phyloP scores from a whole-genome alignment of 2,797 vertebrate species.

The Sitta carolinensis region DNA sequence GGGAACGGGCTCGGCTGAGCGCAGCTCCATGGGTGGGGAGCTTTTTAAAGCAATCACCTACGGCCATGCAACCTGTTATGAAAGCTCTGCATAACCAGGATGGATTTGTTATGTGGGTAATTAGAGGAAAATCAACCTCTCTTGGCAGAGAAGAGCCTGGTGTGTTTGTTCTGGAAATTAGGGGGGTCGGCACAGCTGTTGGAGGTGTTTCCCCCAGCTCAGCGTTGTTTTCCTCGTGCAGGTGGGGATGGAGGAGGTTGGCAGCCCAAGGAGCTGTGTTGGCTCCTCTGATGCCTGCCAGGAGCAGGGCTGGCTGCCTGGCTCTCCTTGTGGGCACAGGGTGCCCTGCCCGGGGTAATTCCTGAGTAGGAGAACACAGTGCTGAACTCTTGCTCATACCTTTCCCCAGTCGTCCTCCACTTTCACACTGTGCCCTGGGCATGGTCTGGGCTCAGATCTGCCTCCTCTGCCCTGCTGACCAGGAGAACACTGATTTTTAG shows the following conservation, averaged over 20 bases:
- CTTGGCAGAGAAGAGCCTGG: background rate
- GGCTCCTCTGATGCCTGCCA: background rate
- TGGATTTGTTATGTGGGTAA: background rate
- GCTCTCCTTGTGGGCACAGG: background rate
- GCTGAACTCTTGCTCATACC: fast-evolving
- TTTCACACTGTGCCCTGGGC: fast-evolving
- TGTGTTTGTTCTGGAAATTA: background rate
- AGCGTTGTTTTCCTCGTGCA: background rate
- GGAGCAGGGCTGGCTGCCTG: background rate
- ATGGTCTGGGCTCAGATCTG: background rate
- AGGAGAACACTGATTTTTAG: fast-evolving
- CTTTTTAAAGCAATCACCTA: slow-evolving; percentile 58
- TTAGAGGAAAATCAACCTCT: background rate
- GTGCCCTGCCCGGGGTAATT: background rate
- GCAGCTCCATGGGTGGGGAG: slow-evolving; percentile 21
- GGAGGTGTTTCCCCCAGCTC: background rate
- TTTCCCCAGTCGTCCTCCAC: fast-evolving
- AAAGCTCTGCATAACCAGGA: background rate
- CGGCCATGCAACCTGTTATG: slow-evolving; percentile 34
- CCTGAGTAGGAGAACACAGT: background rate
- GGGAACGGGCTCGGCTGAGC: background rate
- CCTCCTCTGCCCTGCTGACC: background rate
- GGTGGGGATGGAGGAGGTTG: background rate
- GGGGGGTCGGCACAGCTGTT: background rate
- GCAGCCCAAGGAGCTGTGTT: background rate